Evolutionary conservation across 2,113 vertebrate species (phyloP).

Genomic region (Poecile atricapillus): DNA sequence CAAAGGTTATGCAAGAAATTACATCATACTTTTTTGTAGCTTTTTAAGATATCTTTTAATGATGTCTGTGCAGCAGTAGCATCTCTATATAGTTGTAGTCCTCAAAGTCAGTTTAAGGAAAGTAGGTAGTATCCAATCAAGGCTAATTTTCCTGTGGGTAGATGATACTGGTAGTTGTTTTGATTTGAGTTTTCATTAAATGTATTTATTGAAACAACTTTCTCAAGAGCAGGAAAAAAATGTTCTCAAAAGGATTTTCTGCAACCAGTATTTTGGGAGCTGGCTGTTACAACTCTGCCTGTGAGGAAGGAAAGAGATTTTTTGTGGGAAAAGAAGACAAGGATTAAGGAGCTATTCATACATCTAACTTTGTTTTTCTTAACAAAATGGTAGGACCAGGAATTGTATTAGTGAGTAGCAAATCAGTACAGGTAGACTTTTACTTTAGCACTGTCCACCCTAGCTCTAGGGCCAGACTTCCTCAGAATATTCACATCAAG

Average conservation of each 20-base stretch:
- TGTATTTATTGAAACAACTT: neutral
- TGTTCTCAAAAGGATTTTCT: neutral
- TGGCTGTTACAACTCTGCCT: neutral
- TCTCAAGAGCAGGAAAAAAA: neutral
- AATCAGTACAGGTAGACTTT: neutral
- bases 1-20: neutral
- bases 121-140: neutral
- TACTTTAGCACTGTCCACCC: neutral
- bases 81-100: neutral
- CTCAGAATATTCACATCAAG: neutral
- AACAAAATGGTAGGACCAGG: neutral
- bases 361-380: neutral
- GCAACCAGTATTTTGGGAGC: neutral
- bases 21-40: neutral
- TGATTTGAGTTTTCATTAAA: neutral
- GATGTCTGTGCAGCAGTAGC: neutral
- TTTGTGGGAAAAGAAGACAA: neutral
- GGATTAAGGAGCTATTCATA: neutral
- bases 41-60: neutral
- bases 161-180: neutral
- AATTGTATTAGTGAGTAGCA: rapidly evolving
- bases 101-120: neutral
- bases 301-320: neutral
- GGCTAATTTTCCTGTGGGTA: neutral
- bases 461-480: neutral